Conservation (phyloP, 1,140 invertebrate species). For the Cotesia chilonis region DNA sequence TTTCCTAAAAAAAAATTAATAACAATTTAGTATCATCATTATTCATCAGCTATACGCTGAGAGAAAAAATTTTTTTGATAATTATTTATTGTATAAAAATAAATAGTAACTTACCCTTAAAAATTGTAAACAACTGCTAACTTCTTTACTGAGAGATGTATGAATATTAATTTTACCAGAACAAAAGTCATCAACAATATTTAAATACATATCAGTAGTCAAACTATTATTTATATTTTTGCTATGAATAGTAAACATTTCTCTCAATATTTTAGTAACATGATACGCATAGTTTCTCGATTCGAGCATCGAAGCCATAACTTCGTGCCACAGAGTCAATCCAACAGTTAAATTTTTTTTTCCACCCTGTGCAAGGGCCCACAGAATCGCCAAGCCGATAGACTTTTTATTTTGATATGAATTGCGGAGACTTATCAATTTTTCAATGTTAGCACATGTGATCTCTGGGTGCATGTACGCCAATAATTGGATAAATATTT, state of each 20-base stretch:
- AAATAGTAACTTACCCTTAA: constrained; percentile 56
- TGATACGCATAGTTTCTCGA: constrained; percentile 77
- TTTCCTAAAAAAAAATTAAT: constrained; percentile 47
- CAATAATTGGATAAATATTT: constrained; percentile 75
- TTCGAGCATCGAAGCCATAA: constrained; percentile 80
- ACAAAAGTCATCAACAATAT: constrained; percentile 58
- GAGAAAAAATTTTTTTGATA: too few species aligned
- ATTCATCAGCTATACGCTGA: too few species aligned
- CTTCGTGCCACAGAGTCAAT: constrained; percentile 82
- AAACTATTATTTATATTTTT: constrained; percentile 52
- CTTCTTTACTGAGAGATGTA: constrained; percentile 45
- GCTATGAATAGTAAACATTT: constrained; percentile 63
- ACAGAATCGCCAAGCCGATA: constrained; percentile 79
- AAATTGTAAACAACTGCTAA: constrained; percentile 55
- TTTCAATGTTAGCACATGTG: constrained; percentile 69
- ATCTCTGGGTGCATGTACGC: constrained; percentile 72
- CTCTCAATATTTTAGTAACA: constrained; percentile 75
- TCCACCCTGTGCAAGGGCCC: constrained; percentile 82
- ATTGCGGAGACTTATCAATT: constrained; percentile 72
- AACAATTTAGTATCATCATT: too few species aligned
- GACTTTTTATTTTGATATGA: constrained; percentile 83
- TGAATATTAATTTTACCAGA: constrained; percentile 58
- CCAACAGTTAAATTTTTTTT: constrained; percentile 74
- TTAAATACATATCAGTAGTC: constrained; percentile 60
- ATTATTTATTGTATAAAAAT: too few species aligned